A percentile compares a stretch with the other conserved stretches of the same genome.
Conservation (phyloP, 2,797 vertebrate species). For the Enteromius argenteus region DNA sequence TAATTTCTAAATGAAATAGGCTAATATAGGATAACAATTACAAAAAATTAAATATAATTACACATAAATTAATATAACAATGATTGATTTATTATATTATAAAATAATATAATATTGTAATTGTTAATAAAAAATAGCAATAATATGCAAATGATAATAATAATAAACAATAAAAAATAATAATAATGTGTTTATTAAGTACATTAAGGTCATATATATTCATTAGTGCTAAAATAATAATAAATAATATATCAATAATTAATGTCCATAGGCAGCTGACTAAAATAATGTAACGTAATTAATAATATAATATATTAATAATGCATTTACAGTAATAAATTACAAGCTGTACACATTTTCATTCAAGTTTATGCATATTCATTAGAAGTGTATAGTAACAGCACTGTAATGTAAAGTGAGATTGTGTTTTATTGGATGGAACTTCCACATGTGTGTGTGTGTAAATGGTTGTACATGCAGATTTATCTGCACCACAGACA, state of each 20-base stretch:
- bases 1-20: neutral
- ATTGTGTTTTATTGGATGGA: neutral
- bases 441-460: slow-evolving; percentile 16
- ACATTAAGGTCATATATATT: neutral
- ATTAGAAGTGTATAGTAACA: neutral
- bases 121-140: neutral
- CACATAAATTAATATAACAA: neutral
- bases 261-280: neutral
- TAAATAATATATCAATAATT: neutral
- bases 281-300: neutral
- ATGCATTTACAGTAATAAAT: neutral
- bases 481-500: slow-evolving; percentile 33
- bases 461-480: neutral
- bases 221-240: neutral
- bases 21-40: neutral
- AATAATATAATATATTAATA: neutral
- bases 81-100: neutral
- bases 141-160: neutral
- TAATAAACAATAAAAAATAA: neutral
- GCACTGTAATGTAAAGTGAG: neutral
- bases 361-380: neutral
- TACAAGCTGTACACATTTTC: neutral
- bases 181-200: neutral
- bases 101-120: neutral
- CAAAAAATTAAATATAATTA: neutral